These are phyloP conservation scores for Papilio aristodemus DNA, from an alignment of 1,140 invertebrate genomes.

Conservation along the genomic window DNA sequence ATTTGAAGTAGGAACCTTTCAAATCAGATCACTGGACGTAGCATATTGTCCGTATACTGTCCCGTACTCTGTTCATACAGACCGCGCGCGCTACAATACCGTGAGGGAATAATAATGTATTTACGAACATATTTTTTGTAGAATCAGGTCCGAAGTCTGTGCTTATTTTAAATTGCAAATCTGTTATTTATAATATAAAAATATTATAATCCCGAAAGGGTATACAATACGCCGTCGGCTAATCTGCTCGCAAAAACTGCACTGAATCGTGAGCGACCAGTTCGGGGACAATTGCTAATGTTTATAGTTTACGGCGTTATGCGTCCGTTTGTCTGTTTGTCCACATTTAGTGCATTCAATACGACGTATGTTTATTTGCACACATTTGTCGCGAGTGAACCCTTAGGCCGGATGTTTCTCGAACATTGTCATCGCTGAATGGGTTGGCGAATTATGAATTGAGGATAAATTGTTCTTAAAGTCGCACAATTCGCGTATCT, in stretches of 20 bases:
- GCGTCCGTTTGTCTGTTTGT: constrained; percentile 58
- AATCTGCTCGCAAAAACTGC: constrained; percentile 61
- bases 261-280: constrained; percentile 47
- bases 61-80: too few relatives aligned
- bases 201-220: constrained; percentile 20
- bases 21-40: neutral
- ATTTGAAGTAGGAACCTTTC: too few relatives aligned
- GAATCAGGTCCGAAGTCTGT: constrained; percentile 8
- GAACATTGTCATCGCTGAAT: constrained; percentile 45
- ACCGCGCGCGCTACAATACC: too few relatives aligned
- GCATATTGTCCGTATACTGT: neutral
- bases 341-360: constrained; percentile 68
- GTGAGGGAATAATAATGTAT: too few relatives aligned
- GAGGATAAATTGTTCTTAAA: constrained; percentile 38
- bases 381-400: constrained; percentile 50
- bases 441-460: constrained; percentile 44
- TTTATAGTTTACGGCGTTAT: constrained; percentile 61
- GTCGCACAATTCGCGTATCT: neutral
- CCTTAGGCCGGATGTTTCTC: constrained; percentile 64
- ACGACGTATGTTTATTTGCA: constrained; percentile 56
- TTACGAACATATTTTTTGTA: neutral
- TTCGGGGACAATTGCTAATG: constrained; percentile 59
- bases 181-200: constrained; percentile 25
- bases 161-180: constrained; percentile 17
- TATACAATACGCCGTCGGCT: constrained; percentile 45